Percentiles rank a stretch among this genome's conserved stretches.
Evolutionary conservation across 2,797 vertebrate genomes (phyloP).

Genomic region (Delichon dasypus): DNA sequence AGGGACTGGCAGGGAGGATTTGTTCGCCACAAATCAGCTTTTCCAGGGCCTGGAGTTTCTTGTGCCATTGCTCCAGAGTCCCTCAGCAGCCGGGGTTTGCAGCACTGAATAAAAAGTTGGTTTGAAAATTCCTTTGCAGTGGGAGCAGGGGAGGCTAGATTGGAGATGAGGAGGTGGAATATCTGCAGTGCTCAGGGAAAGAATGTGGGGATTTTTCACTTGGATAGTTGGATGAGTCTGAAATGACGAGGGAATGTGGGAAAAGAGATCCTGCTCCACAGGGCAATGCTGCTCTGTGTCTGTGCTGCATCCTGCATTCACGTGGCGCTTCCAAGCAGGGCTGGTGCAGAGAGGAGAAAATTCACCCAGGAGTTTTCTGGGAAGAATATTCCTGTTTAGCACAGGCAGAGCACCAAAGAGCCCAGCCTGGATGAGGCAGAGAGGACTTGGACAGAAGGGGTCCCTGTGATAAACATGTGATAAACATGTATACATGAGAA

Average conservation of each 20-base stretch:
- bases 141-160: background rate
- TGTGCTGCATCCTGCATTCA: background rate
- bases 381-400: background rate
- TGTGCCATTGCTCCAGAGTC: background rate
- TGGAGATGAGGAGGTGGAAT: background rate
- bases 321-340: background rate
- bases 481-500: no score
- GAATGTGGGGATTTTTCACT: background rate
- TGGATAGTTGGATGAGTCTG: background rate
- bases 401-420: background rate
- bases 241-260: background rate
- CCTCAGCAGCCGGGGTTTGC: background rate
- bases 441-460: background rate
- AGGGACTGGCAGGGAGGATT: rapidly evolving
- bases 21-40: background rate
- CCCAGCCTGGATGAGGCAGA: background rate
- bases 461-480: background rate
- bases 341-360: background rate
- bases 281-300: background rate
- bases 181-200: background rate
- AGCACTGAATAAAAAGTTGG: background rate
- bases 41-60: background rate
- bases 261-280: background rate
- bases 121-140: background rate
- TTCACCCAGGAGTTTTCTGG: background rate